Evolutionary conservation across 2,113 vertebrate species (phyloP).

Genomic region (Ardeotis arabs): DNA sequence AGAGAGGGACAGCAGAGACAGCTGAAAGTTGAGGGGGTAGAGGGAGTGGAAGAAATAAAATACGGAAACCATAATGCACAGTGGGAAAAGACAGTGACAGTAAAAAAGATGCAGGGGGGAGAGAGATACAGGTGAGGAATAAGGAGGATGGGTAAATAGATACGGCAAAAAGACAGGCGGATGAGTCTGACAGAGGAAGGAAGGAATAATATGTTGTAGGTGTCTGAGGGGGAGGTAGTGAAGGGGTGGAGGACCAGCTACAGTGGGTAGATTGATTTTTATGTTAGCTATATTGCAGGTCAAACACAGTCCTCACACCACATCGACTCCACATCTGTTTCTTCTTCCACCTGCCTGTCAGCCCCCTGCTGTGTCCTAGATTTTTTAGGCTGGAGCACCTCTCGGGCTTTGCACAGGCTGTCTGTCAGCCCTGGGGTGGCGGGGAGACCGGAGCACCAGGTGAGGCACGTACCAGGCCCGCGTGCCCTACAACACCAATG

Average conservation of each 20-base stretch:
- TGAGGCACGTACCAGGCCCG: fast-evolving
- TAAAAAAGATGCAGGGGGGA: background rate
- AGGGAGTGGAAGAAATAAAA: background rate
- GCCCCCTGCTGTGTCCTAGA: background rate
- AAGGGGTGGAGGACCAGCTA: constrained; percentile 26
- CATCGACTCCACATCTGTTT: constrained; percentile 54
- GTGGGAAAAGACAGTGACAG: background rate
- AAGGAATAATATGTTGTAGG: background rate
- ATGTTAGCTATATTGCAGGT: constrained; percentile 65
- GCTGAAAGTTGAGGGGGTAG: background rate
- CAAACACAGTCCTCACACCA: constrained; percentile 32
- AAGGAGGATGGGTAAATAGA: background rate
- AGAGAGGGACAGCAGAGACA: background rate
- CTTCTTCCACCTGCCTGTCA: constrained; percentile 35
- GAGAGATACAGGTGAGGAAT: background rate
- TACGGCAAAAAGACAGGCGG: background rate
- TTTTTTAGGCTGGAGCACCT: constrained; percentile 32
- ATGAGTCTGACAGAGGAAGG: background rate
- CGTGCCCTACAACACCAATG: fast-evolving
- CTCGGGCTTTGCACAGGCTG: background rate
- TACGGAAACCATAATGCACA: background rate
- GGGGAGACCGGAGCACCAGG: background rate
- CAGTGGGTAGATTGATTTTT: constrained; percentile 54
- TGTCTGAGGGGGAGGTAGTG: background rate
- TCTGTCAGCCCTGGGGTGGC: background rate